Evolutionary conservation across 2,888 invertebrate species (phyloP).

Genomic region (Netelia fuscicornis): DNA sequence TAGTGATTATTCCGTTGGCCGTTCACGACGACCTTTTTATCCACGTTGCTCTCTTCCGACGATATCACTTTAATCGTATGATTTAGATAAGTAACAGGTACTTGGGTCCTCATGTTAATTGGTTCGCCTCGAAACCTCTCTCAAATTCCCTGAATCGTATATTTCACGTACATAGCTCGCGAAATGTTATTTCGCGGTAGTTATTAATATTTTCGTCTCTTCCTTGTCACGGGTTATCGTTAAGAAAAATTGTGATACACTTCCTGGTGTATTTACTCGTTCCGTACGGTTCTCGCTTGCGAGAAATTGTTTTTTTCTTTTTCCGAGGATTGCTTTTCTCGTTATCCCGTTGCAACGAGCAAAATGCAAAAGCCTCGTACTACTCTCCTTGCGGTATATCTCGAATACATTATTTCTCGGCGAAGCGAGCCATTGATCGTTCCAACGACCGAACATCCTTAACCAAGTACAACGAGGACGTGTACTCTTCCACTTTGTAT

Average conservation of each 20-base stretch:
- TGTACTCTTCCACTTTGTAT: background rate
- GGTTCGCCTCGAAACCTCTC: background rate
- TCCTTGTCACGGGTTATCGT: too few species aligned
- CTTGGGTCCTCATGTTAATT: conserved; percentile 14
- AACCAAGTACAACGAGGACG: background rate
- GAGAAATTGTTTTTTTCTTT: background rate
- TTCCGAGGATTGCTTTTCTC: background rate
- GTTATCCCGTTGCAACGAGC: background rate
- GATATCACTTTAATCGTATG: conserved; percentile 13
- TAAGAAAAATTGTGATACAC: background rate
- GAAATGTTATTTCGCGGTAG: too few species aligned
- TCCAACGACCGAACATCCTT: conserved; percentile 2
- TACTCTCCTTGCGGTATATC: background rate
- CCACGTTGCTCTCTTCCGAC: conserved; percentile 24
- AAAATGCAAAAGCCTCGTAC: background rate
- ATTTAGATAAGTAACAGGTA: conserved; percentile 12
- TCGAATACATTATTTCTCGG: conserved; percentile 5
- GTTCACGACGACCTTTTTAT: conserved; percentile 51
- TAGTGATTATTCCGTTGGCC: conserved; percentile 56
- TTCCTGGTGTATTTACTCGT: background rate
- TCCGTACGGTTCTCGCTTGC: background rate
- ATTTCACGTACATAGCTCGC: too few species aligned
- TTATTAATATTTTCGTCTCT: too few species aligned
- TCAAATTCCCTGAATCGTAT: too few species aligned
- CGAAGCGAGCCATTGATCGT: background rate